phyloP scores from a whole-genome alignment of 2,797 vertebrate genomes.

The Alectoris magna region DNA sequence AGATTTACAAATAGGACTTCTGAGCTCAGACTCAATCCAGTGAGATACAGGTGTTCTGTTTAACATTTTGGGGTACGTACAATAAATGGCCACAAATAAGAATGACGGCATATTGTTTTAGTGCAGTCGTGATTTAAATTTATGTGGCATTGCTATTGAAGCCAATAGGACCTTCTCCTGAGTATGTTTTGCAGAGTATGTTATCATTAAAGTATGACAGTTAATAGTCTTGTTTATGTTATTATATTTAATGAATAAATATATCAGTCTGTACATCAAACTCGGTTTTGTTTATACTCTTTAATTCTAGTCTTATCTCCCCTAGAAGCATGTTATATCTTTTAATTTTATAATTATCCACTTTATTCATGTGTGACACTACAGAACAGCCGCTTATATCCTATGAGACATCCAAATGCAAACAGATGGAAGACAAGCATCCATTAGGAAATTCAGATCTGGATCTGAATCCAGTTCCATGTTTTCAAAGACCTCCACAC shows the following conservation, averaged over 20 bases:
- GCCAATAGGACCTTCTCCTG: constrained; percentile 44
- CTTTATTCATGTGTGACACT: constrained; percentile 74
- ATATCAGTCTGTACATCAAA: constrained; percentile 72
- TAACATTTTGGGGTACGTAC: not conserved
- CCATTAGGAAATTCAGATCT: constrained; percentile 35
- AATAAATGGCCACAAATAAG: not conserved
- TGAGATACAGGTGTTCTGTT: not conserved
- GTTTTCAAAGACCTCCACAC: not conserved
- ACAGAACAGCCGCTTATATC: constrained; percentile 59
- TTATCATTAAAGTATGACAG: constrained; percentile 69
- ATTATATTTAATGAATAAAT: constrained; percentile 75
- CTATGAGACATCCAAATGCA: constrained; percentile 56
- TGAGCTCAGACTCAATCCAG: constrained; percentile 1
- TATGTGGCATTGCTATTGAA: constrained; percentile 47
- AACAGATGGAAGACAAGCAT: constrained; percentile 50
- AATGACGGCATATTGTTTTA: not conserved
- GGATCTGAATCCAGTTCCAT: constrained; percentile 31
- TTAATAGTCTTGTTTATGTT: constrained; percentile 74
- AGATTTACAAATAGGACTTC: not conserved
- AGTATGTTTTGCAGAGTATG: constrained; percentile 39
- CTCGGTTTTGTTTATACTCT: constrained; percentile 70
- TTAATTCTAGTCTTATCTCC: constrained; percentile 72
- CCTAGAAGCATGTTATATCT: constrained; percentile 64
- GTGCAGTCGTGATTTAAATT: constrained; percentile 35
- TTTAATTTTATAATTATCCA: constrained; percentile 76